These are phyloP conservation scores for Ceriagrion tenellum DNA, from an alignment of 2,888 invertebrate genomes.

Conservation along the genomic window DNA sequence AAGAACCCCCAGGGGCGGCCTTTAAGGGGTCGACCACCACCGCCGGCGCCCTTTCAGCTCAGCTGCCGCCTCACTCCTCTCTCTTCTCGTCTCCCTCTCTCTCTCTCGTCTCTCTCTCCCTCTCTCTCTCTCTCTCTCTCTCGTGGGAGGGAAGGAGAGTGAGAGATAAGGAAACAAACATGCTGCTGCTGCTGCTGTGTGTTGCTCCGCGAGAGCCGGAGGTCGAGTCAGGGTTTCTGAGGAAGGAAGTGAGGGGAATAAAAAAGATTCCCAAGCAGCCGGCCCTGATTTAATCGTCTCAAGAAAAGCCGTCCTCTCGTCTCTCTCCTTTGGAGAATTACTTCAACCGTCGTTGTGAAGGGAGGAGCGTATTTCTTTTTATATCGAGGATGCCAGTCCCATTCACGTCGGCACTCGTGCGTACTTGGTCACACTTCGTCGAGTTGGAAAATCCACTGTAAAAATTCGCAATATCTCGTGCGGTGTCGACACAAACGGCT, in stretches of 20 bases:
- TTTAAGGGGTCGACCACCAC: neutral
- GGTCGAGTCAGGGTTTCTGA: neutral
- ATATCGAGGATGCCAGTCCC: neutral
- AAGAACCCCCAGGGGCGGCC: neutral
- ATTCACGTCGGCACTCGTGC: neutral
- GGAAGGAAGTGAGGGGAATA: neutral
- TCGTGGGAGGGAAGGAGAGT: neutral
- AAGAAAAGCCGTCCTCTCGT: neutral
- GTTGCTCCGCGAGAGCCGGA: neutral
- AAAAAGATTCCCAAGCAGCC: neutral
- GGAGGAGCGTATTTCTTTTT: slow-evolving; percentile 19
- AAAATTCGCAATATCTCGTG: no score
- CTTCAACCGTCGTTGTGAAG: neutral
- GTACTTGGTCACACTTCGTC: neutral
- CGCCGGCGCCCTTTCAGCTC: neutral
- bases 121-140: no score
- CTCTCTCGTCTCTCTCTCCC: neutral
- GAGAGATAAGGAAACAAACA: slow-evolving; percentile 35
- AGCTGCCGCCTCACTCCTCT: neutral
- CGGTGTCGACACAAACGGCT: no score
- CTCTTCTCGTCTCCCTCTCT: neutral
- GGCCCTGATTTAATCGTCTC: slow-evolving; percentile 40
- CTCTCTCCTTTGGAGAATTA: neutral
- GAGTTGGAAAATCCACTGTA: neutral
- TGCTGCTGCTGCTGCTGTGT: neutral